Evolutionary conservation across 2,888 invertebrate genomes (phyloP), one percentile per base, ranked within the genome.

Genomic region (Zootermopsis nevadensis): DNA sequence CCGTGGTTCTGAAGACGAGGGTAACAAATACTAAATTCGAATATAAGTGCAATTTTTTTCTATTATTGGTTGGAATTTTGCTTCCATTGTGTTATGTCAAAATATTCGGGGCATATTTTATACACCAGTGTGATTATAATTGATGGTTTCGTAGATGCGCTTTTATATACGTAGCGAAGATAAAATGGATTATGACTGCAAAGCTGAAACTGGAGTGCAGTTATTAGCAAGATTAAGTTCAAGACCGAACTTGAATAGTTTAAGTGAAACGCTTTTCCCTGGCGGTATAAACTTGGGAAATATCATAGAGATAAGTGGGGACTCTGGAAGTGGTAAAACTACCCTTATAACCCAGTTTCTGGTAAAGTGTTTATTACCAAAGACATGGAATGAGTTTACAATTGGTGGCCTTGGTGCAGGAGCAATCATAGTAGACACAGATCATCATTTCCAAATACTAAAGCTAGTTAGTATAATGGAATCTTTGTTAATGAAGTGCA

Each of bases 201-300:
- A 69, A 76, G 84, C 84, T 35, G 93, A 93, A 89, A 91, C 93
- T 27, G 93, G 93, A 66, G 86, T 91, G n/a, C 93, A 93, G 87
- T 88, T 93, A 82, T 87, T 93, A 31, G 89, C 92, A 72, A 90
- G 93, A 87, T 86, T 93, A 53, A 89, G 88, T 30, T 89, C 89
- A 84, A 90, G 90, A 85, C 88, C 90, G 0, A 88, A 88, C 27
- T 86, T 92, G 22, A 86, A 87, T 85, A 89, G 89, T 38, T 89
- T 93, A 86, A 92, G 93, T 77, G 88, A 90, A 24, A 85, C 85
- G 55, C 86, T 93, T 83, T 93, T 93, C 27, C 85, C 86, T 3
- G 87, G 88, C 27, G 90, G 89, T 15, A 89, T 91, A 2, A 84
- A 86, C 80, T 85, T 86, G 10, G 89, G 88, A 35, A 90, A 91